Evolutionary conservation across 2,888 invertebrate species (phyloP).

Genomic region (Gandaritis pyraliata): DNA sequence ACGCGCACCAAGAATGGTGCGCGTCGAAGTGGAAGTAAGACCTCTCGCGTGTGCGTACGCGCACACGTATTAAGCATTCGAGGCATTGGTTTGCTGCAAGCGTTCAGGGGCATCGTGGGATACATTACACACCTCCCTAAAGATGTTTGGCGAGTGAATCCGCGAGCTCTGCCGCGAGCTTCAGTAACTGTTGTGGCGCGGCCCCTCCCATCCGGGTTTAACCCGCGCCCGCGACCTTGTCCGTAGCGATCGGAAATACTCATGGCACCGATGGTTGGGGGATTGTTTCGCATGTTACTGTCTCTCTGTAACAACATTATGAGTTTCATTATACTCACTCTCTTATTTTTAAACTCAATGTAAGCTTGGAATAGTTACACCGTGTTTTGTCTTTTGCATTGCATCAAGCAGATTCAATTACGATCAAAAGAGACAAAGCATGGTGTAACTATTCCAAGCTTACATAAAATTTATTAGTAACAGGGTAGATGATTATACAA

Average conservation of each 20-base stretch:
- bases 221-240: slow-evolving; percentile 26
- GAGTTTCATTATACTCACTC: background rate
- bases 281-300: slow-evolving; percentile 18
- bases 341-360: too few species aligned
- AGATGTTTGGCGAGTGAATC: slow-evolving; percentile 46
- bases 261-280: slow-evolving; percentile 5
- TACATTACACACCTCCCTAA: slow-evolving; percentile 54
- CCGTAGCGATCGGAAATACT: slow-evolving; percentile 27
- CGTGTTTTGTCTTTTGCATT: too few species aligned
- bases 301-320: slow-evolving; percentile 30
- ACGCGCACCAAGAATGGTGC: too few species aligned
- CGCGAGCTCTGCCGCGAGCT: slow-evolving; percentile 20
- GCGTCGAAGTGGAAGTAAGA: too few species aligned
- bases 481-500: too few species aligned
- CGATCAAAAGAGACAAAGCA: too few species aligned
- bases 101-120: too few species aligned
- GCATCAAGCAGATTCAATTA: too few species aligned
- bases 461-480: too few species aligned
- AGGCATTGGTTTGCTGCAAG: background rate
- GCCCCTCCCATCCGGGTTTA: slow-evolving; percentile 11
- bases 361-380: too few species aligned
- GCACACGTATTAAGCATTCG: background rate
- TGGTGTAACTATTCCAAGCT: too few species aligned
- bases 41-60: too few species aligned
- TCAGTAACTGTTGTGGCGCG: slow-evolving; percentile 17